These are phyloP conservation scores for Parapsyche elsis DNA, from an alignment of 1,140 invertebrate genomes.

Conservation along the genomic window DNA sequence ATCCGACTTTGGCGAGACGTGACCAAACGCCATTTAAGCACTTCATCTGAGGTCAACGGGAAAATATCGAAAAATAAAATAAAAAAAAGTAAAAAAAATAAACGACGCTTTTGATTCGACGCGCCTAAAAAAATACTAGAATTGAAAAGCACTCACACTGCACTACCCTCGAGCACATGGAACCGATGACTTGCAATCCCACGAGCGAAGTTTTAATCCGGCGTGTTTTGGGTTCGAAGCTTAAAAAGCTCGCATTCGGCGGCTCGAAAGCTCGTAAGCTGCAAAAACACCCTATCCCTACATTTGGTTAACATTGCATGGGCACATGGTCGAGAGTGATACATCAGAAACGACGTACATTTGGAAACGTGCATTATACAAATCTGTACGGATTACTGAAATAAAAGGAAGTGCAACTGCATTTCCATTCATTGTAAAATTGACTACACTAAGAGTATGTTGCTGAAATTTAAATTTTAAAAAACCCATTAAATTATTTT, in stretches of 20 bases:
- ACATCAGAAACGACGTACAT: background rate
- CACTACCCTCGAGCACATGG: background rate
- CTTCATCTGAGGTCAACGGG: background rate
- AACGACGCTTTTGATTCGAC: background rate
- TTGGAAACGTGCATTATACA: conserved; percentile 9
- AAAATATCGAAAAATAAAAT: conserved; percentile 13
- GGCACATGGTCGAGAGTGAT: background rate
- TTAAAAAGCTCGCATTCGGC: background rate
- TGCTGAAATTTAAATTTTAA: no score
- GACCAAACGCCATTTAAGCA: conserved; percentile 17
- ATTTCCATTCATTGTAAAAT: no score
- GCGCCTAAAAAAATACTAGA: conserved; percentile 1
- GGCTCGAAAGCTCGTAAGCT: conserved; percentile 18
- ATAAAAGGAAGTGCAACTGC: no score
- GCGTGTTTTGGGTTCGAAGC: conserved; percentile 3
- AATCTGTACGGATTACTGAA: conserved; percentile 16
- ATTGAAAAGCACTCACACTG: background rate
- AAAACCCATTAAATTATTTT: no score
- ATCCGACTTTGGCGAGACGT: conserved; percentile 31
- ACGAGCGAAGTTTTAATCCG: conserved; percentile 21
- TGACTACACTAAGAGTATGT: no score
- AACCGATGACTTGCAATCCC: conserved; percentile 23
- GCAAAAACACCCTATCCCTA: conserved; percentile 17
- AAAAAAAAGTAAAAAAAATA: background rate
- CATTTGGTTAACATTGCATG: conserved; percentile 5